Conservation (phyloP, 2,113 vertebrate species). For the Donacobius atricapilla region DNA sequence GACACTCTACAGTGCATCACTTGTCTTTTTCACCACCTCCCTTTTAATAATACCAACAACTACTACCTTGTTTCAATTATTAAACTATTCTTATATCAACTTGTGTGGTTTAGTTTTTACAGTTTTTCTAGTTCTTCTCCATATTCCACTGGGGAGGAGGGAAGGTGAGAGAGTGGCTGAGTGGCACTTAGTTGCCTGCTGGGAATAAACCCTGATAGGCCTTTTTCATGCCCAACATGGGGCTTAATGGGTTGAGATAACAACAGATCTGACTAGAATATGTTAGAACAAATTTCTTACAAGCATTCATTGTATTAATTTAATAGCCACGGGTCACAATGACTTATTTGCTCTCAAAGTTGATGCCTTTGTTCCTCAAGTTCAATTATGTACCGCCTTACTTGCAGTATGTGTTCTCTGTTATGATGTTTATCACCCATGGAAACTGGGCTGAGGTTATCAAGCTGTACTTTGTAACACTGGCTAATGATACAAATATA, state of each 20-base stretch:
- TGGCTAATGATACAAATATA: not conserved
- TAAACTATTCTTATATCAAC: not conserved
- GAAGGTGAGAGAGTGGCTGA: not conserved
- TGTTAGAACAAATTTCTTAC: not conserved
- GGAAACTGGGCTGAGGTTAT: not conserved
- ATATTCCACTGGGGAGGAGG: not conserved
- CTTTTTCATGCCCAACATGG: not conserved
- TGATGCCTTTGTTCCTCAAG: not conserved
- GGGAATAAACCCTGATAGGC: not conserved
- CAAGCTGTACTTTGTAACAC: not conserved
- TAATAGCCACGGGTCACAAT: not conserved
- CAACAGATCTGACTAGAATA: not conserved
- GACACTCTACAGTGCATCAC: not conserved
- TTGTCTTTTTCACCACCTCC: not conserved
- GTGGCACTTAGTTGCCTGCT: not conserved
- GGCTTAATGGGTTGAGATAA: not conserved
- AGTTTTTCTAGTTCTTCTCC: not conserved
- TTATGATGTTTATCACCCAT: not conserved
- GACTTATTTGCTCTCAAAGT: not conserved
- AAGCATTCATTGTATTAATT: not conserved
- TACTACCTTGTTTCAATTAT: not conserved
- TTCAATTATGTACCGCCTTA: not conserved
- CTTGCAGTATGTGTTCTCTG: not conserved
- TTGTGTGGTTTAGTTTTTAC: not conserved
- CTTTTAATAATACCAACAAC: not conserved